Evolutionary conservation across 2,113 vertebrate genomes (phyloP).

Genomic region (Mormoops blainvillei): DNA sequence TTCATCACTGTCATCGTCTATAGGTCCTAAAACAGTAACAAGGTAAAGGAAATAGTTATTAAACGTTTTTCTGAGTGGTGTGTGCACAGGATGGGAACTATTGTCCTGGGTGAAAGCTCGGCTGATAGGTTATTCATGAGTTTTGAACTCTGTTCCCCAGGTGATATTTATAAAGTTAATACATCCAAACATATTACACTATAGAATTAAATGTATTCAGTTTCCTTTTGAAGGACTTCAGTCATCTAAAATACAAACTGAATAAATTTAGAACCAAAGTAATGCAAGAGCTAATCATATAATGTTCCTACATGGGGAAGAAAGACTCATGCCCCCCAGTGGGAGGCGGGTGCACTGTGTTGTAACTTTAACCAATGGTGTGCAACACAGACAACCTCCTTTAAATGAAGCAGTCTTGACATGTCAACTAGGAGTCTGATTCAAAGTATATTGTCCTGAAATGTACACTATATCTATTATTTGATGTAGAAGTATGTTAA

Average conservation of each 20-base stretch:
- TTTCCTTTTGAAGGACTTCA: slow-evolving; percentile 26
- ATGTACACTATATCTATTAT: neutral
- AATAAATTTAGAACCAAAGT: neutral
- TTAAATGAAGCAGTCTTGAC: neutral
- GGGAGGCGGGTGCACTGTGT: neutral
- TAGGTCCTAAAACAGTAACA: neutral
- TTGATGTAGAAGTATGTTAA: neutral
- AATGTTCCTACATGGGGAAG: neutral
- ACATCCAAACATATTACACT: neutral
- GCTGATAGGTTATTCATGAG: neutral
- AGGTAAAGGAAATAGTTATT: neutral
- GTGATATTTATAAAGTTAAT: neutral
- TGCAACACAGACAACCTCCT: neutral
- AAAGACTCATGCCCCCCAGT: neutral
- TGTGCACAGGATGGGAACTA: neutral
- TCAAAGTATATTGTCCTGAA: neutral
- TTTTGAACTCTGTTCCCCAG: neutral
- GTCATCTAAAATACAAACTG: neutral
- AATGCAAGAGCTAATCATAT: neutral
- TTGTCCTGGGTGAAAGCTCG: neutral
- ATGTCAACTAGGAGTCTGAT: neutral
- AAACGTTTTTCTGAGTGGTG: neutral
- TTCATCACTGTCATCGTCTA: neutral
- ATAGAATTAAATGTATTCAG: neutral
- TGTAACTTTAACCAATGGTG: neutral